Base-by-base conservation (phyloP, 2,113 vertebrate genomes). In the Thunnus thynnus region DNA sequence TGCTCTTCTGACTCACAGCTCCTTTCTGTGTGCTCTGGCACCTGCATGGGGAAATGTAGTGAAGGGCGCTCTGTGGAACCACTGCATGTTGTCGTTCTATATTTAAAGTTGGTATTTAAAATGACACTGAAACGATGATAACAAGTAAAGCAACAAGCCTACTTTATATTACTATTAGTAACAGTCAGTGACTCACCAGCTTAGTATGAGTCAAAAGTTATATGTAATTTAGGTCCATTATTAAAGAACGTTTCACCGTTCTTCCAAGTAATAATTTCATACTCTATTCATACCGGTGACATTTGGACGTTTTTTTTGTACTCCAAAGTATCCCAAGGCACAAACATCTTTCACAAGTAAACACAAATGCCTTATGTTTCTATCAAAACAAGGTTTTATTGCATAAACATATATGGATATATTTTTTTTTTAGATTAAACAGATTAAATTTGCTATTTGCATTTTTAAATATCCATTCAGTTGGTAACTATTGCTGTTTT, bases 381-480 rank as follows among this genome's bases (percentile, higher is more conserved):
- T 93, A 93, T 93, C 79, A 92, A 93, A 93, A 93, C 88, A 83
- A 91, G 70, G 57, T 83, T 94, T 94, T 94, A 93, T 94, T 94
- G 93, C 93, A 94, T 94, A 91, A 93, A 94, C 92, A 93, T 90
- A 86, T 91, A 89, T 87, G 65, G 86, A 88, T 94, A 90, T 88
- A 91, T 84, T 16, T 54, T 58, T 56, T 51, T 83, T 90, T 81
- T 79, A 80, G 88, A 91, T 89, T 88, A 87, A 88, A 87, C 88
- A 88, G 85, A 89, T 89, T 87, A 76, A 82, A 90, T 69, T 88
- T 85, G 22, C 88, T 86, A 86, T 90, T 91, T 94, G 89, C 87
- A 91, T 93, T 93, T 91, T 93, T 89, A 84, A 78, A 91, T 91
- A 90, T 80, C 87, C 83, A 86, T 82, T 93, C 82, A 78, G 72